These are phyloP conservation scores for Stomorhina lunata DNA, from an alignment of 2,888 invertebrate species.

Conservation along the genomic window DNA sequence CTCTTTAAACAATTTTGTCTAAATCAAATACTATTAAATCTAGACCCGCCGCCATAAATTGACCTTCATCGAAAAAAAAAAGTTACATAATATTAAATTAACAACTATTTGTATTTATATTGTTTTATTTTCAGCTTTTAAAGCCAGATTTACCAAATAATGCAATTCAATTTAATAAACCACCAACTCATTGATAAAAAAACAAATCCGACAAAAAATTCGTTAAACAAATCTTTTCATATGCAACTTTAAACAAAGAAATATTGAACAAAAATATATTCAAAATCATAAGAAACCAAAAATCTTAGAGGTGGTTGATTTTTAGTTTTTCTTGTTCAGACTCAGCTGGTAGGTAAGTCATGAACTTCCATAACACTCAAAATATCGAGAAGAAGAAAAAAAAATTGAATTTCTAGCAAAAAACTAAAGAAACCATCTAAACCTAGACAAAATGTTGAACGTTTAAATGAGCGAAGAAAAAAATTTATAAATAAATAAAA, in stretches of 20 bases:
- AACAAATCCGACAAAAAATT: background rate
- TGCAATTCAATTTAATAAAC: constrained; percentile 31
- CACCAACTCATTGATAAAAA: constrained; percentile 5
- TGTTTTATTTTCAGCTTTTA: constrained; percentile 20
- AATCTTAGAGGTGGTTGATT: constrained; percentile 38
- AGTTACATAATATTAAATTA: constrained; percentile 46
- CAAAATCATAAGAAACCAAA: background rate
- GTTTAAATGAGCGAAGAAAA: background rate
- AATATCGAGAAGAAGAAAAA: background rate
- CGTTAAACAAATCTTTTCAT: background rate
- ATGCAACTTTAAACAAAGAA: constrained; percentile 36
- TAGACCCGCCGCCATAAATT: constrained; percentile 36
- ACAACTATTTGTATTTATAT: constrained; percentile 25
- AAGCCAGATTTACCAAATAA: background rate
- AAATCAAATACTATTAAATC: too few species aligned
- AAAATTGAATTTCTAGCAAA: background rate
- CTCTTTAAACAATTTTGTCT: too few species aligned
- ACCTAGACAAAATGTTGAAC: constrained; percentile 26
- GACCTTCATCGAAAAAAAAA: constrained; percentile 59
- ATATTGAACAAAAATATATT: constrained; percentile 1
- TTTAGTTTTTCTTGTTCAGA: constrained; percentile 23
- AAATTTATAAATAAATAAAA: constrained; percentile 11
- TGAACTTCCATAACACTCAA: constrained; percentile 57
- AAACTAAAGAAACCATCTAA: constrained; percentile 32
- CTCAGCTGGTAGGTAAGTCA: constrained; percentile 58